Conservation (phyloP, 2,113 vertebrate genomes). For the Sceloporus undulatus region DNA sequence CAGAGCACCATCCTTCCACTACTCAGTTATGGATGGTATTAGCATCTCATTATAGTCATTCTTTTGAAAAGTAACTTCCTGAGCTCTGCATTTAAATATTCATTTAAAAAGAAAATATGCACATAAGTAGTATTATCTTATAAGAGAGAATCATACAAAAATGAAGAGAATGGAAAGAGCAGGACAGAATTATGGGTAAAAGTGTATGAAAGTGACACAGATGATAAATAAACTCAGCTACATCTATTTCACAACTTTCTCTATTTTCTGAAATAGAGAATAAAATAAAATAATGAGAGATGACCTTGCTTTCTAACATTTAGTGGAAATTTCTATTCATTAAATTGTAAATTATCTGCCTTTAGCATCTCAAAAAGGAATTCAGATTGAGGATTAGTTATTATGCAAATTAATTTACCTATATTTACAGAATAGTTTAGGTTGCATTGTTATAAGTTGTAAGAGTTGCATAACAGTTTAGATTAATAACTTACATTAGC, state of each 20-base stretch:
- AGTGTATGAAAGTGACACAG: neutral
- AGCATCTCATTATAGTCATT: neutral
- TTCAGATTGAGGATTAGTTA: neutral
- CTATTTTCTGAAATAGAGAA: neutral
- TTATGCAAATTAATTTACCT: conserved; percentile 9
- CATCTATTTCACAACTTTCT: neutral
- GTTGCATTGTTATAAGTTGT: neutral
- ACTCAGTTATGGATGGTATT: neutral
- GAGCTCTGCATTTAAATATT: neutral
- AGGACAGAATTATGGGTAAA: neutral
- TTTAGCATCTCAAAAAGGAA: neutral
- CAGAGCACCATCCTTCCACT: neutral
- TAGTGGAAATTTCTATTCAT: neutral
- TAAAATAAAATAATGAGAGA: neutral
- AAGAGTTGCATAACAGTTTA: neutral
- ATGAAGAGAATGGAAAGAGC: no score
- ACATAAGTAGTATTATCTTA: neutral
- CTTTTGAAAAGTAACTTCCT: neutral
- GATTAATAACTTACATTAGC: neutral
- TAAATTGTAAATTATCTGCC: neutral
- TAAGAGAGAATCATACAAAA: neutral
- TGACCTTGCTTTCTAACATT: neutral
- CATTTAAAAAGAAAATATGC: neutral
- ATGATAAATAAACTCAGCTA: neutral
- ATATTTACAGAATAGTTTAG: neutral